Percentiles rank a stretch among this genome's conserved stretches.
These are phyloP conservation scores for Podarcis muralis DNA, from an alignment of 2,113 vertebrate species.

Conservation along the genomic window DNA sequence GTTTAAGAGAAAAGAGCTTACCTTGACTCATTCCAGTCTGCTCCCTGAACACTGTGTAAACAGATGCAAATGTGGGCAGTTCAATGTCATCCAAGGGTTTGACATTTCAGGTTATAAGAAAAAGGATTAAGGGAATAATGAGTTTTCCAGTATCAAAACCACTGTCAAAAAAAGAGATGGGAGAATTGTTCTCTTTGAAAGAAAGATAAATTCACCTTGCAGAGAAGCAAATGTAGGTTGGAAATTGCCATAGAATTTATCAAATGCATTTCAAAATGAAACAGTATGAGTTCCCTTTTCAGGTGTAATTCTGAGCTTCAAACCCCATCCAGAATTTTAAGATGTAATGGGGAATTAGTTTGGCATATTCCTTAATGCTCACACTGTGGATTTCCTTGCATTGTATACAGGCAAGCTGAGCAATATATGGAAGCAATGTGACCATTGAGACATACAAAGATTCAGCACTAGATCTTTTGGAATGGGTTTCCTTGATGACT, in stretches of 20 bases:
- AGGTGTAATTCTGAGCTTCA: not conserved
- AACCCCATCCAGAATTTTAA: not conserved
- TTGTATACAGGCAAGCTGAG: too few relatives aligned
- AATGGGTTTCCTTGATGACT: not conserved
- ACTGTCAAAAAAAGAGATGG: not conserved
- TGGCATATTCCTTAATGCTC: not conserved
- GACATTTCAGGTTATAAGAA: not conserved
- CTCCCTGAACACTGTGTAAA: not conserved
- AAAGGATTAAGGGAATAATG: not conserved
- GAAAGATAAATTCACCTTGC: not conserved
- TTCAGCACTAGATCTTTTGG: not conserved
- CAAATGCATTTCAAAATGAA: not conserved
- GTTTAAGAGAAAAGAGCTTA: too few relatives aligned
- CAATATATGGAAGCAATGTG: not conserved
- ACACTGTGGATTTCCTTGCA: not conserved
- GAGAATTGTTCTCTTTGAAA: not conserved
- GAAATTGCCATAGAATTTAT: not conserved
- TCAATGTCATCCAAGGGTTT: not conserved
- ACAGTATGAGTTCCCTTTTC: not conserved
- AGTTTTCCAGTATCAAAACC: not conserved
- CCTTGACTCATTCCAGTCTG: not conserved
- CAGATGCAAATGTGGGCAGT: not conserved
- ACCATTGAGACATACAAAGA: not conserved
- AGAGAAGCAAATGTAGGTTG: not conserved
- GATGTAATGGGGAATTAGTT: not conserved